Evolutionary conservation across 2,888 invertebrate species (phyloP).

Genomic region (Deilephila elpenor): DNA sequence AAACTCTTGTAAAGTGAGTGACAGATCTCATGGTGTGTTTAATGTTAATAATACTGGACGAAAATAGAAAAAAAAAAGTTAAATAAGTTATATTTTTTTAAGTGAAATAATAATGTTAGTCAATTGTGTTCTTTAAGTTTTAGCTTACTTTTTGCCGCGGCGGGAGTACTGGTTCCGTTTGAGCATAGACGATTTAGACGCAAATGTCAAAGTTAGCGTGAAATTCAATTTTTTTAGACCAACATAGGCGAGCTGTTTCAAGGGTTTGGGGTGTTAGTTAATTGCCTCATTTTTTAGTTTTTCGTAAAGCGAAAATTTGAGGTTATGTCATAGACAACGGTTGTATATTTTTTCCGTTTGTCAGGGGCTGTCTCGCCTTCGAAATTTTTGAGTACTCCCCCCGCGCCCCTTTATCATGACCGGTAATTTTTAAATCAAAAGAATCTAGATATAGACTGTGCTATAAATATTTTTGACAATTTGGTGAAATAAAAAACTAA

Average conservation of each 20-base stretch:
- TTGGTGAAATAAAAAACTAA: conserved; percentile 35
- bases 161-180: conserved; percentile 39
- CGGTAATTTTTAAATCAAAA: conserved; percentile 41
- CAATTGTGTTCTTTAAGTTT: conserved; percentile 54
- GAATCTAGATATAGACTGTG: conserved; percentile 61
- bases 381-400: conserved; percentile 3
- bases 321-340: conserved; percentile 4
- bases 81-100: conserved; percentile 41
- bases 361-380: not conserved
- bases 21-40: conserved; percentile 79
- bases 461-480: conserved; percentile 64
- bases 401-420: conserved; percentile 34
- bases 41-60: conserved; percentile 68
- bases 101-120: conserved; percentile 45
- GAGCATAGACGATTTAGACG: too few relatives aligned
- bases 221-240: not conserved
- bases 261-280: not conserved
- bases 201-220: not conserved
- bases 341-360: not conserved
- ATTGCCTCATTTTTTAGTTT: too few relatives aligned
- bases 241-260: not conserved
- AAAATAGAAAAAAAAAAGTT: conserved; percentile 53
- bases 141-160: conserved; percentile 19
- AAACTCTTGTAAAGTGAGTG: conserved; percentile 81
- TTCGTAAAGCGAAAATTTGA: not conserved